Percentiles rank a stretch among this genome's conserved stretches.
Evolutionary conservation across 2,888 invertebrate species (phyloP).

Genomic region (Argyresthia albistria): DNA sequence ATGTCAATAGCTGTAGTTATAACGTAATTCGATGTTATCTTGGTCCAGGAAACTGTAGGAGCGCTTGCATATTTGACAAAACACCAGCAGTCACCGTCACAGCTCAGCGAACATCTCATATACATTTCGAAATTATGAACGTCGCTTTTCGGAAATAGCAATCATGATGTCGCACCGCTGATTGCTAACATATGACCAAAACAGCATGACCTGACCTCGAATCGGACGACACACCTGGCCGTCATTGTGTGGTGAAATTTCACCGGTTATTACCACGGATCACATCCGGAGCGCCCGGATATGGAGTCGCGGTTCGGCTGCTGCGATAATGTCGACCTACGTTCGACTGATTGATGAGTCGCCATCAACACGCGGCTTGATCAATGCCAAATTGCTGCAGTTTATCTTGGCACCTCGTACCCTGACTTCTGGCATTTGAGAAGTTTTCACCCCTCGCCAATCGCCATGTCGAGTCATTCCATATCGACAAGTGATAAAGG

Average conservation of each 20-base stretch:
- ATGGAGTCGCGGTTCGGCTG: slow-evolving; percentile 59
- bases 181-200: slow-evolving; percentile 48
- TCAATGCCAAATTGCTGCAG: slow-evolving; percentile 4
- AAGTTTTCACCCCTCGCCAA: no score
- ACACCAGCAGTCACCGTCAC: background rate
- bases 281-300: slow-evolving; percentile 58
- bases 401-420: background rate
- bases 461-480: background rate
- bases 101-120: background rate
- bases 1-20: background rate
- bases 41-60: background rate
- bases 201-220: slow-evolving; percentile 44
- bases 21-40: background rate
- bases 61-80: background rate
- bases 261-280: slow-evolving; percentile 61
- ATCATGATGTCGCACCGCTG: slow-evolving; percentile 44
- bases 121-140: slow-evolving; percentile 7
- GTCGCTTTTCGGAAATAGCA: slow-evolving; percentile 39
- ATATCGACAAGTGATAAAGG: background rate
- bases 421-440: background rate
- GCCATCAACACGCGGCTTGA: background rate
- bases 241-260: slow-evolving; percentile 64
- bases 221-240: slow-evolving; percentile 30
- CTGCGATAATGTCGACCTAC: slow-evolving; percentile 39
- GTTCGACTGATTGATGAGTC: background rate